These are phyloP conservation scores for Sclerurus mexicanus DNA, from an alignment of 2,113 vertebrate species.

Conservation along the genomic window DNA sequence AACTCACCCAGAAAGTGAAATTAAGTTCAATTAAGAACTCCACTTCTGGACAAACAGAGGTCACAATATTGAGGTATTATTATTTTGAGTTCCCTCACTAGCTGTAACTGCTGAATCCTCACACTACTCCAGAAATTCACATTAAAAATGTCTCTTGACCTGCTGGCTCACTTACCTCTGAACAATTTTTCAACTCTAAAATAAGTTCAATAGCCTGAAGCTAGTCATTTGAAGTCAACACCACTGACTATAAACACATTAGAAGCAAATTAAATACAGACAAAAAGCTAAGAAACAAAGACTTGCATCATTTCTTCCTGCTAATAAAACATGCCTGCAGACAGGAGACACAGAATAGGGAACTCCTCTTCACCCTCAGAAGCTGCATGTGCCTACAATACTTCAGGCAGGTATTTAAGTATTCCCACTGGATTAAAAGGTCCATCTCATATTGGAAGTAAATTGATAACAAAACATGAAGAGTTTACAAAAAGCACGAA, in stretches of 20 bases:
- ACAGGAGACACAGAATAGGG: neutral
- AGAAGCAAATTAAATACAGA: constrained; percentile 4
- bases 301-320: neutral
- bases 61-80: neutral
- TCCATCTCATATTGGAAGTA: neutral
- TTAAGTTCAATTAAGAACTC: neutral
- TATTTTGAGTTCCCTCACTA: neutral
- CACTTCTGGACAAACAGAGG: neutral
- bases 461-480: neutral
- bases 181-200: neutral
- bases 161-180: neutral
- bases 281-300: neutral
- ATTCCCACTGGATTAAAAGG: neutral
- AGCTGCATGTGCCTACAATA: neutral
- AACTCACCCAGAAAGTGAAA: neutral
- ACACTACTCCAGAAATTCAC: neutral
- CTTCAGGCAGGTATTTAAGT: neutral
- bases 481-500: neutral
- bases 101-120: neutral
- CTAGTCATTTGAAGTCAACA: neutral
- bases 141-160: neutral
- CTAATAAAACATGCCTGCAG: neutral
- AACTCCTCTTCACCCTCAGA: neutral
- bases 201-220: neutral
- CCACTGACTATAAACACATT: neutral